Base-by-base conservation (phyloP, 2,888 invertebrate species). In the Horisme vitalbata region DNA sequence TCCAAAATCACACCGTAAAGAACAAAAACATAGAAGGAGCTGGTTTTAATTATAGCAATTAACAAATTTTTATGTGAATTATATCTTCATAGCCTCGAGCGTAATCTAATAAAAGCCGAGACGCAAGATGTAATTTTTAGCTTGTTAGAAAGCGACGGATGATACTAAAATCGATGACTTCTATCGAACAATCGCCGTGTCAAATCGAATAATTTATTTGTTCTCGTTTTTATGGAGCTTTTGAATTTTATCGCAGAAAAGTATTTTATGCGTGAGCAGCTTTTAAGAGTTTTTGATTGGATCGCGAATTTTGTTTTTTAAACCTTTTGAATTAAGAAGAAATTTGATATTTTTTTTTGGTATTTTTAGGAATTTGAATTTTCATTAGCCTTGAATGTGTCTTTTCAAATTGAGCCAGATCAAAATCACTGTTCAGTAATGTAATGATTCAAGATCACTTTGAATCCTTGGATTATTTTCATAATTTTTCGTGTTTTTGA, bases 31-130 rank as follows among this genome's bases (percentile, higher is more conserved):
- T 69, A 66, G 63, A 67, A 71, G 75, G 66, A 77, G 69, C 75
- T 63, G 65, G 61, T 68, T 79, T 77, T 83, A 85, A 86, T 85
- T 79, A 78, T 76, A 71, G 71, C 80, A 79, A 86, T 85, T 85
- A 85, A 83, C 72, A 70, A 69, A 72, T 82, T 83, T 80, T 72
- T 75, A 74, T 69, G 83, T 83, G 82, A 78, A 79, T 83, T 82
- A 85, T 75, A 66, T 65, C 82, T 81, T 68, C 70, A 83, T 83
- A 75, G 84, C 85, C 84, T 59, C 63, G 48, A 77, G 65, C 64
- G 59, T 56, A 65, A 69, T 57, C 63, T 72, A 70, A 79, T 75
- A 76, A 72, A 76, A 66, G 61, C 9, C 45, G 59, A 67, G 64
- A 70, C 43, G 27, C 9, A 57, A 54, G 30, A 64, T 68, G 41